Percentiles rank a stretch among this genome's conserved stretches.
phyloP scores from a whole-genome alignment of 2,113 vertebrate species.

The Diglossa brunneiventris region DNA sequence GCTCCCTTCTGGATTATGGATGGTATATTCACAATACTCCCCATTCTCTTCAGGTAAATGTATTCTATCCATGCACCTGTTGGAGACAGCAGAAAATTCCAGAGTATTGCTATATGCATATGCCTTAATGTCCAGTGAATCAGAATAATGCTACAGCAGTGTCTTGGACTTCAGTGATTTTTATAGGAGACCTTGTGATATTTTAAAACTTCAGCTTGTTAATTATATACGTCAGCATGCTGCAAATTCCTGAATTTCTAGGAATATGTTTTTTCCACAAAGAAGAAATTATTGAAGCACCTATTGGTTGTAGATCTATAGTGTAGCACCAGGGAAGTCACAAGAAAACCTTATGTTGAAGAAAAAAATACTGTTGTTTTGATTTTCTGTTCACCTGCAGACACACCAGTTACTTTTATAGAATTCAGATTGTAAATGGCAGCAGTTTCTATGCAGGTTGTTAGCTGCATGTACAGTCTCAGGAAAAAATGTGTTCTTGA shows the following conservation, averaged over 20 bases:
- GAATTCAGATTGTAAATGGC: background rate
- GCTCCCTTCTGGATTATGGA: conserved; percentile 71
- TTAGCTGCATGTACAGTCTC: background rate
- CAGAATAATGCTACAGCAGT: conserved; percentile 59
- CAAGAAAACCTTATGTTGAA: background rate
- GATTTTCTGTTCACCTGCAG: conserved; percentile 46
- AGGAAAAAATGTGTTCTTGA: conserved; percentile 13
- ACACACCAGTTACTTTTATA: background rate
- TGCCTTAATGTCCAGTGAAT: conserved; percentile 61
- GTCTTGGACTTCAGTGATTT: conserved; percentile 44
- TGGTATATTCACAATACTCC: conserved; percentile 66
- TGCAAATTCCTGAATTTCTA: conserved; percentile 19
- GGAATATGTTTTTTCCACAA: background rate
- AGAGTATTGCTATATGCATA: conserved; percentile 72
- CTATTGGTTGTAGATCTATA: background rate
- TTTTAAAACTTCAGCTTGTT: conserved; percentile 30
- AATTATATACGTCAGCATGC: conserved; percentile 5
- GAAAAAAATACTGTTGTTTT: background rate
- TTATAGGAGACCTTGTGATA: conserved; percentile 20
- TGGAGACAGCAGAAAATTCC: conserved; percentile 75
- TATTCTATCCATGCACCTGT: conserved; percentile 73
- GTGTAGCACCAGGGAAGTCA: background rate
- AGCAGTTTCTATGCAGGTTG: background rate
- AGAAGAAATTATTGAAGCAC: conserved; percentile 10
- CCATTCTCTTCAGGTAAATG: conserved; percentile 72